These are phyloP conservation scores for Atractosteus spatula DNA, from an alignment of 2,113 vertebrate genomes.

Conservation along the genomic window DNA sequence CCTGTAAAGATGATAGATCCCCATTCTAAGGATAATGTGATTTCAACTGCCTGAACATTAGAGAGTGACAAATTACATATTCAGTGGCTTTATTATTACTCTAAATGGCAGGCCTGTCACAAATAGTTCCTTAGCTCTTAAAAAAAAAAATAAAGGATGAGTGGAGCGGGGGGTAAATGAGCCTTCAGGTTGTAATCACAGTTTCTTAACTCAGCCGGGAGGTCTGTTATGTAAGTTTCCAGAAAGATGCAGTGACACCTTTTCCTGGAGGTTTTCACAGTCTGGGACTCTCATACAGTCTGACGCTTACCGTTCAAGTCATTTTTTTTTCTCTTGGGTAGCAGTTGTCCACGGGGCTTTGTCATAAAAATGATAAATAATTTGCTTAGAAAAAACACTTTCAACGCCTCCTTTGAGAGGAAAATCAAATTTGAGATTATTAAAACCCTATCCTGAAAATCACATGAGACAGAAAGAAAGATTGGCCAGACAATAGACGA, in stretches of 20 bases:
- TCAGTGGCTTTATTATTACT: neutral
- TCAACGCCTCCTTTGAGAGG: neutral
- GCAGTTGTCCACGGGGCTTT: constrained; percentile 29
- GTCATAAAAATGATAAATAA: constrained; percentile 22
- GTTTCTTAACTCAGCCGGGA: constrained; percentile 59
- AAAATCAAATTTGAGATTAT: constrained; percentile 12
- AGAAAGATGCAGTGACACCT: no score
- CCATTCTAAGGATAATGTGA: neutral
- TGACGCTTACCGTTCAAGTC: constrained; percentile 55
- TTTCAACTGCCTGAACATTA: neutral
- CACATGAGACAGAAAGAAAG: neutral
- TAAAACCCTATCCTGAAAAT: constrained; percentile 6
- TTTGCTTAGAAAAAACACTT: neutral
- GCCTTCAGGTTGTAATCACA: constrained; percentile 54
- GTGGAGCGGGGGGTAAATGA: constrained; percentile 34
- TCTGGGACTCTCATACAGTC: constrained; percentile 42
- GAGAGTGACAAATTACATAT: neutral
- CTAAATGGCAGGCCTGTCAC: neutral
- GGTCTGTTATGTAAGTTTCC: constrained; percentile 31
- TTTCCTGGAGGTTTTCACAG: constrained; percentile 33
- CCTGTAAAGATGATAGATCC: neutral
- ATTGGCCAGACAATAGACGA: neutral
- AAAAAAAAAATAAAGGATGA: neutral
- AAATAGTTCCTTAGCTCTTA: neutral
- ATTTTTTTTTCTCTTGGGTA: constrained; percentile 42